Base-by-base conservation (phyloP, 1,140 invertebrate genomes). In the Pararge aegeria region DNA sequence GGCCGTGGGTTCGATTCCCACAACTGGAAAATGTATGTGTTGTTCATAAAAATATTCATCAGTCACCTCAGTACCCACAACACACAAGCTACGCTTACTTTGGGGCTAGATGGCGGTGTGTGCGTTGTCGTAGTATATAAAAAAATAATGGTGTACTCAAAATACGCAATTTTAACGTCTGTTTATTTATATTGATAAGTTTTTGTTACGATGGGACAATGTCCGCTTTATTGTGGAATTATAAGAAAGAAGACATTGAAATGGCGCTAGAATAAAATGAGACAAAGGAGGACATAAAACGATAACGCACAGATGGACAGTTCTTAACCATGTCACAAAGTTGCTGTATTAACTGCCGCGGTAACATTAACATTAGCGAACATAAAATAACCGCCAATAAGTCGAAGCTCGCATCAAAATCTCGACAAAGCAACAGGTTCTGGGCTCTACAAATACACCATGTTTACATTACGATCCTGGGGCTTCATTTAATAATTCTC, bases 381-480 rank as follows among this genome's bases (percentile, higher is more conserved):
- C 79, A 75, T 87, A 83, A 88, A 85, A 81, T 83, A 83, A 85
- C 80, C 83, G 86, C 83, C 83, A 89, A 89, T 89, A 87, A 89
- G 75, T 69, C 77, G 63, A 78, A 73, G 78, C 78, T 78, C 73
- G 76, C 82, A 89, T 86, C 85, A 80, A 80, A 78, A 76, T 67
- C 67, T 87, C 78, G 69, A 84, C 81, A 86, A 83, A 82, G 86
- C 83, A 87, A 89, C 86, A 86, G 83, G 86, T 89, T 89, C 83
- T 84, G 65, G 78, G 60, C 73, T 85, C 75, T 62, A 66, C 83
- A 87, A 89, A 89, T 80, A 89, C 63, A 55, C 70, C 49, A 42
- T 89, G 86, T 89, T 89, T 89, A 78, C 83, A 89, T 89, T 89
- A 89, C 83, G 79, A 89, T 89, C 86, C 86, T 89, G 86, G 78